Conservation (phyloP, 2,888 invertebrate species). For the Osedax fenrisi region DNA sequence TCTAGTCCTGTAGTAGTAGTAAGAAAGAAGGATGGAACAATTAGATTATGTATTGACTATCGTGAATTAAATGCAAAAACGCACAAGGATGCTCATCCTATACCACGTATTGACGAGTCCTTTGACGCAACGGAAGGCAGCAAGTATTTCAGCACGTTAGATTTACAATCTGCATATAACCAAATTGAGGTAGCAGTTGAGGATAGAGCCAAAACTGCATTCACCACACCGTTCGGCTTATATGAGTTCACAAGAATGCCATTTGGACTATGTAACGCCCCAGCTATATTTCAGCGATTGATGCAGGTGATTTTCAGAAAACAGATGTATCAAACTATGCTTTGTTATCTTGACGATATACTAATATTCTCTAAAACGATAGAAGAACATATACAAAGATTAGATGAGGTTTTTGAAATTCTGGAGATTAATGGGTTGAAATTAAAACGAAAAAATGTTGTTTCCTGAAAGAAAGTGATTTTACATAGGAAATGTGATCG, state of each 20-base stretch:
- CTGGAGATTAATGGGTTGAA: conserved; percentile 27
- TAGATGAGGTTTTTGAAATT: conserved; percentile 31
- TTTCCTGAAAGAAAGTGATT: conserved; percentile 28
- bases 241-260: conserved; percentile 35
- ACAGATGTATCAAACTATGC: conserved; percentile 28
- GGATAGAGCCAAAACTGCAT: conserved; percentile 35
- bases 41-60: not conserved
- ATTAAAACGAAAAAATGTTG: conserved; percentile 33
- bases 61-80: not conserved
- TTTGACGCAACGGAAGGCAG: conserved; percentile 26
- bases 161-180: conserved; percentile 33
- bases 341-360: conserved; percentile 36
- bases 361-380: conserved; percentile 30
- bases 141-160: conserved; percentile 33
- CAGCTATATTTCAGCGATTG: conserved; percentile 35
- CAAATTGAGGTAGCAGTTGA: conserved; percentile 30
- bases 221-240: conserved; percentile 32
- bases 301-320: conserved; percentile 34
- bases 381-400: conserved; percentile 27
- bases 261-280: conserved; percentile 35
- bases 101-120: conserved; percentile 28
- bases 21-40: not conserved
- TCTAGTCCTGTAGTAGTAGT: not conserved
- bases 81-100: not conserved
- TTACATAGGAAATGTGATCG: conserved; percentile 33